Percentiles rank a stretch among this genome's conserved stretches.
These are phyloP conservation scores for Paralvinella palmiformis DNA, from an alignment of 1,140 invertebrate species.

Conservation along the genomic window DNA sequence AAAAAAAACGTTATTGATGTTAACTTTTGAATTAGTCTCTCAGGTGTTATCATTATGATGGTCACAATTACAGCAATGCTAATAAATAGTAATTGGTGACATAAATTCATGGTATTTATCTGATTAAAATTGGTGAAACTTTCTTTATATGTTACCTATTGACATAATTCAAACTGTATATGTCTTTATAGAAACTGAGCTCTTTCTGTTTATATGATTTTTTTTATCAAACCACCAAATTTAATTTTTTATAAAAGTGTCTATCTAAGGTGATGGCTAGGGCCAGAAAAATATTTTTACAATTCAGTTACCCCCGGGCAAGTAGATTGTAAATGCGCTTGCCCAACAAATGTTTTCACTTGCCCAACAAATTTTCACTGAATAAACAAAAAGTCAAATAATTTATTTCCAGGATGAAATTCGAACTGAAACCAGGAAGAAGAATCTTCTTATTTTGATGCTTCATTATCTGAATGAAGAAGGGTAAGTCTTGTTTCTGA, in stretches of 20 bases:
- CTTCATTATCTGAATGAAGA: conserved; percentile 68
- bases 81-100: too few relatives aligned
- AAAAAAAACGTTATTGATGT: too few relatives aligned
- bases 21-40: too few relatives aligned
- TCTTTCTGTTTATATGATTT: too few relatives aligned
- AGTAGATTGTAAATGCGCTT: not conserved
- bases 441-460: conserved; percentile 71
- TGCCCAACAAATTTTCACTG: not conserved
- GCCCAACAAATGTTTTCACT: not conserved
- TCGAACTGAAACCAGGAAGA: conserved; percentile 61
- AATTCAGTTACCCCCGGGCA: not conserved
- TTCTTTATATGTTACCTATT: too few relatives aligned
- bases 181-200: too few relatives aligned
- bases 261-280: not conserved
- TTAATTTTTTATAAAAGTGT: not conserved
- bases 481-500: conserved; percentile 51
- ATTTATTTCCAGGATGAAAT: conserved; percentile 47
- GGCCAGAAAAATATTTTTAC: not conserved
- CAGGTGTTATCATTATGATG: too few relatives aligned
- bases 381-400: not conserved
- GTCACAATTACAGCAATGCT: too few relatives aligned
- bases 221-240: not conserved
- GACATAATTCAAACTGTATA: too few relatives aligned
- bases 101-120: too few relatives aligned
- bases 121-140: too few relatives aligned